phyloP scores from a whole-genome alignment of 2,113 vertebrate genomes.

The Prunella himalayana region DNA sequence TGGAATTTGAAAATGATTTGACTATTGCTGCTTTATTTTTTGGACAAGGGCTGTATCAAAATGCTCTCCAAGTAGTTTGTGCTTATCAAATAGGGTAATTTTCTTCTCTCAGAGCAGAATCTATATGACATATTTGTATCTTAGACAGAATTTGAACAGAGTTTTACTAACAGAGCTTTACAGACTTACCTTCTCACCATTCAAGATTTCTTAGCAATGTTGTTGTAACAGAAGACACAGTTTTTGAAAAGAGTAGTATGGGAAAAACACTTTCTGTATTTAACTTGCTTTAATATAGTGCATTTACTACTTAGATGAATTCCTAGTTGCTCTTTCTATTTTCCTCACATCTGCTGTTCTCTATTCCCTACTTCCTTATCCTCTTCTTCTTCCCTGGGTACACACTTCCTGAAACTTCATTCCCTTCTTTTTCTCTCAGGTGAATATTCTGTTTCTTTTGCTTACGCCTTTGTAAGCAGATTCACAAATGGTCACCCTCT shows the following conservation, averaged over 20 bases:
- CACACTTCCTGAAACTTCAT: neutral
- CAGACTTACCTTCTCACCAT: neutral
- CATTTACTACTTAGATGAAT: neutral
- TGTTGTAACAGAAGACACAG: neutral
- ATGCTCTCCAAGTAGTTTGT: neutral
- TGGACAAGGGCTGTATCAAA: neutral
- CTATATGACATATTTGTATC: neutral
- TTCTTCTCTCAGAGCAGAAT: neutral
- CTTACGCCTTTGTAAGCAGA: neutral
- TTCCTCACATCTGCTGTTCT: neutral
- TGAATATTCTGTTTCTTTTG: neutral
- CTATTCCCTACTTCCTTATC: neutral
- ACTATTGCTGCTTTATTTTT: neutral
- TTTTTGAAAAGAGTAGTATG: neutral
- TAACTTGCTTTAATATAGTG: neutral
- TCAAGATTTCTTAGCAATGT: neutral
- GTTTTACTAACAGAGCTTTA: neutral
- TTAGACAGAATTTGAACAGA: neutral
- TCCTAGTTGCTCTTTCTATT: neutral
- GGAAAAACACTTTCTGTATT: neutral
- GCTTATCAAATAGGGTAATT: neutral
- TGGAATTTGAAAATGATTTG: neutral
- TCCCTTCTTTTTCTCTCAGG: neutral
- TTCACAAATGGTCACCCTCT: neutral
- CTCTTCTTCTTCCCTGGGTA: neutral